A percentile compares a stretch with the other conserved stretches of the same genome.
Evolutionary conservation across 2,888 invertebrate genomes (phyloP).

Genomic region (Chaetoderma sp.): DNA sequence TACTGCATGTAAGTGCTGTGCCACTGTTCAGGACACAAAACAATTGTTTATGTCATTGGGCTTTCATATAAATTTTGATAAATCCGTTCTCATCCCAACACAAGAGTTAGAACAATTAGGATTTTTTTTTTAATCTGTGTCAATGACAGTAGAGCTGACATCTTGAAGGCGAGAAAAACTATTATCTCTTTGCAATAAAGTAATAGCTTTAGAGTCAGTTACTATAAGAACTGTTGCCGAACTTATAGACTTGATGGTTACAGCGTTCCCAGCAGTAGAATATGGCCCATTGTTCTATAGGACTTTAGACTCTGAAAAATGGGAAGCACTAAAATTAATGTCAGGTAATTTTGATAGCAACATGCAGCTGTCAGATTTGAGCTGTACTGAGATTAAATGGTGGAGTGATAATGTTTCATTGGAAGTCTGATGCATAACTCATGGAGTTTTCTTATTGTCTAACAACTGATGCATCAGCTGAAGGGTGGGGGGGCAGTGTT

Average conservation of each 20-base stretch:
- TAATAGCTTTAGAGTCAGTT: conserved; percentile 2
- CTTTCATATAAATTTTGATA: conserved; percentile 20
- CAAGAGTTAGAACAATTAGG: no score
- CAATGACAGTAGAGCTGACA: conserved; percentile 19
- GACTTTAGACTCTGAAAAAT: conserved; percentile 11
- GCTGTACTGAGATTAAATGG: neutral
- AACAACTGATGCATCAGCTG: neutral
- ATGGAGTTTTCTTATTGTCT: neutral
- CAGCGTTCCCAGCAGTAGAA: conserved; percentile 8
- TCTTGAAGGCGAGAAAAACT: conserved; percentile 6
- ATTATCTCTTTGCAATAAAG: conserved; percentile 6
- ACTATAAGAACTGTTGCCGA: conserved; percentile 7
- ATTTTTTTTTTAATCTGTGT: no score
- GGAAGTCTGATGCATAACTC: neutral
- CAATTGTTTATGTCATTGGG: conserved; percentile 14
- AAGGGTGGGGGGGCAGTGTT: neutral
- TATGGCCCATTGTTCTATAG: conserved; percentile 13
- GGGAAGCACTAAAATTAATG: neutral
- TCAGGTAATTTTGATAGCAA: conserved; percentile 9
- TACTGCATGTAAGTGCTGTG: conserved; percentile 1
- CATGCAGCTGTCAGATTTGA: neutral
- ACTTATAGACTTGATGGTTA: conserved; percentile 3
- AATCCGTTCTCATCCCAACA: conserved; percentile 18
- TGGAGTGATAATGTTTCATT: neutral
- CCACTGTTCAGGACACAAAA: conserved; percentile 12